phyloP scores from a whole-genome alignment of 1,140 invertebrate species.

The Popillia japonica region DNA sequence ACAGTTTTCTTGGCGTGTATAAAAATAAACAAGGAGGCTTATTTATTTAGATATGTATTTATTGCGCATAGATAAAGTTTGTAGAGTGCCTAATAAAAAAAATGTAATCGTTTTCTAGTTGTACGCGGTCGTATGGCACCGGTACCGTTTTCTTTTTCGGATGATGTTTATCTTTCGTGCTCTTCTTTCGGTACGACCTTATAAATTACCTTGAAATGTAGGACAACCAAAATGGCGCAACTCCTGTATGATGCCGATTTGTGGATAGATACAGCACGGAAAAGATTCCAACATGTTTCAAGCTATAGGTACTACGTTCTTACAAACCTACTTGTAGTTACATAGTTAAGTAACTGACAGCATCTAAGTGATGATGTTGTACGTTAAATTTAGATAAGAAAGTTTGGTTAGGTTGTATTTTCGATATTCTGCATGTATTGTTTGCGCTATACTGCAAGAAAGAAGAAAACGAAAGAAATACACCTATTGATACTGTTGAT shows the following conservation, averaged over 20 bases:
- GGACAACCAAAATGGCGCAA: background rate
- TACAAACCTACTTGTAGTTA: too few species aligned
- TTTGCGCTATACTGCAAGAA: too few species aligned
- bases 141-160: too few species aligned
- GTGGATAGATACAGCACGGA: background rate
- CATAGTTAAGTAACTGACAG: too few species aligned
- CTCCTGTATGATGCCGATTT: background rate
- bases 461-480: too few species aligned
- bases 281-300: too few species aligned
- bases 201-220: conserved; percentile 28
- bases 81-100: background rate
- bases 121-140: background rate
- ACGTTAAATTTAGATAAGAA: too few species aligned
- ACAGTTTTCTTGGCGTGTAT: background rate
- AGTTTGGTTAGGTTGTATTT: too few species aligned
- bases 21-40: background rate
- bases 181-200: conserved; percentile 10
- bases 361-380: too few species aligned
- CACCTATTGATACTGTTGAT: too few species aligned
- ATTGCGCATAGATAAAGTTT: background rate
- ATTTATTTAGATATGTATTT: background rate
- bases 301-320: too few species aligned
- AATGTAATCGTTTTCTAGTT: background rate
- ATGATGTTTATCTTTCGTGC: background rate
- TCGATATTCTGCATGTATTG: too few species aligned